Evolutionary conservation across 2,888 invertebrate species (phyloP), one percentile per base, ranked within the genome.

Genomic region (Athrips mouffetella): DNA sequence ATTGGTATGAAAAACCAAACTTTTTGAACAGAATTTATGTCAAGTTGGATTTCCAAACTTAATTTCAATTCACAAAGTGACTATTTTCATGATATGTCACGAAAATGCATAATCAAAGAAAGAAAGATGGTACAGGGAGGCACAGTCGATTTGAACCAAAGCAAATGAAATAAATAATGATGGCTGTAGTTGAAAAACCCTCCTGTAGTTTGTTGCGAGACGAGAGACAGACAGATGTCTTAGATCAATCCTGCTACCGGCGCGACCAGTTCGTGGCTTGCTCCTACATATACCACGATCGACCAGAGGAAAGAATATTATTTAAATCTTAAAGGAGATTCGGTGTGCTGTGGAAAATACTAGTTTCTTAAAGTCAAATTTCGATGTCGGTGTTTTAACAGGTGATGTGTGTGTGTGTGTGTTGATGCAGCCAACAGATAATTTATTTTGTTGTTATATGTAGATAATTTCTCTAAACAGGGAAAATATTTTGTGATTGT

Each of bases 161-260:
- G 20, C 16, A 37, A 37, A 37, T 37, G 11, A 11, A 37, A 13
- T 15, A 25, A 40, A 25, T 23, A 40, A 25, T 40, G 35, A 16
- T 39, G 11, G 13, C 13, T 11, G 3, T 10, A 11, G 31, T 31
- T 3, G 15, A 31, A 11, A 11, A 31, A 31, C 11, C 15, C 27
- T 27, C 65, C 73, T 73, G 75, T 76, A 69, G 16, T 10, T 41
- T 16, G 42, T 20, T 13, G 16, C 10, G 3, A 42, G 16, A 13
- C 25, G 39, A 59, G 69, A 63, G 76, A 76, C 77, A 66, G 84
- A 82, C 86, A 84, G 82, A 77, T 84, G 85, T 70, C 76, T 67
- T 54, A 75, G 83, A 85, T 87, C 86, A 82, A 80, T 83, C 81
- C 76, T 58, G 56, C 61, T 63, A 62, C 67, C 58, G 70, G 71